Base-by-base conservation (phyloP, 2,888 invertebrate species). In the Agrilus biguttatus region DNA sequence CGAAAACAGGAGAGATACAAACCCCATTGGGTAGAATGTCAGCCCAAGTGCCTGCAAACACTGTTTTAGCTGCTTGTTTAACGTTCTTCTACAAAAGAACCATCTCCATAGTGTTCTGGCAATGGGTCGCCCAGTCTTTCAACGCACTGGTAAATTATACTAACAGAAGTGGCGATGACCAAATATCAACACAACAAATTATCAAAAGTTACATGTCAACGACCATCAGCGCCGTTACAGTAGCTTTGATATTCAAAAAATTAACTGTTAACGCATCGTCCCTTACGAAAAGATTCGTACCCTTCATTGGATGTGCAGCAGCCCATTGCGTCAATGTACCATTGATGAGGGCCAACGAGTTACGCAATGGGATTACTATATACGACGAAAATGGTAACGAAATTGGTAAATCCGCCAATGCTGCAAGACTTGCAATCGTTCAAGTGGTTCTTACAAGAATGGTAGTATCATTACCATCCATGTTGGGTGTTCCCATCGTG, bases 271-370 rank as follows among this genome's bases (percentile, higher is more conserved):
- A 28, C 52, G 77, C 80, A 58, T 83, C 84, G 39, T 82, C 88
- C 2, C 60, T 90, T 44, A 75, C 83, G 51, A 89, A 86, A 4
- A 77, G 97, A 21, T 73, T 95, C 58, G 97, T 98, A 14, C 98
- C 98, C 0, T 85, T 97, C 61, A 85, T 80, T 32, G 97, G 97
- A 1, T 96, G 98, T 0, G 88, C 92, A 40, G 88, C 92, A 35
- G 96, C 98, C 37, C 98, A 98, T 70, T 92, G 90, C 62, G 88
- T 98, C 60, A 98, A 98, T 70, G 93, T 98, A 59, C 98, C 98
- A 7, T 78, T 93, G 73, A 98, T 98, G 97, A 78, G 98, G 61
- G 80, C 21, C 23, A 64, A 63, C 40, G 66, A 67, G 55, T 46
- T 67, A 5, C 54, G 55, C 48, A 54, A 60, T 28, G 95, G 96